Conservation (phyloP, 2,888 invertebrate species). For the Oeneis ivallda region DNA sequence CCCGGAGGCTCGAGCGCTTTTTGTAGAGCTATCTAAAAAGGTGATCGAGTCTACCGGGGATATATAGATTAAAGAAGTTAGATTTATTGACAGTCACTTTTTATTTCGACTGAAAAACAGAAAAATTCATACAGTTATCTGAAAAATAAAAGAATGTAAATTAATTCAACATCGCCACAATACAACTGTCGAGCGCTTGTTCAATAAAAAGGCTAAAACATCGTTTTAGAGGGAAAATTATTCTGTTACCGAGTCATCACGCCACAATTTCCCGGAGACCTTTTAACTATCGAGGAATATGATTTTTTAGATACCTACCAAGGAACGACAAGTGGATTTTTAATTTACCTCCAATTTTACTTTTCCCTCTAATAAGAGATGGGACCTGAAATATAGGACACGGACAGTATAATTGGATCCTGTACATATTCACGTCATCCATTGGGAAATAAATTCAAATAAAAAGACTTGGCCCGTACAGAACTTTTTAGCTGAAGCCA, state of each 20-base stretch:
- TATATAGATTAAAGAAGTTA: neutral
- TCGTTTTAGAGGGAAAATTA: conserved; percentile 20
- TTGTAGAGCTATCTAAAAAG: no score
- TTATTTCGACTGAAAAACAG: conserved; percentile 6
- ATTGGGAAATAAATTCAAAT: conserved; percentile 7
- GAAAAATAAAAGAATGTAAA: conserved; percentile 16
- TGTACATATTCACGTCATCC: conserved; percentile 5
- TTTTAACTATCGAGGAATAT: conserved; percentile 18
- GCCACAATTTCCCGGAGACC: conserved; percentile 9
- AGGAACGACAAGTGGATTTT: conserved; percentile 2
- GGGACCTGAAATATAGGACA: neutral
- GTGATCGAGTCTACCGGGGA: neutral
- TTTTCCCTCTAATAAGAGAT: neutral
- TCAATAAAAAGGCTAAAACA: conserved; percentile 23
- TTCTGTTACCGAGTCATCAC: conserved; percentile 11
- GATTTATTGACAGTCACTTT: conserved; percentile 10
- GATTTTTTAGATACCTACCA: conserved; percentile 1
- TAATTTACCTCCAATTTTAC: conserved; percentile 19
- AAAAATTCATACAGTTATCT: conserved; percentile 1
- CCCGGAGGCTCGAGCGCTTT: no score
- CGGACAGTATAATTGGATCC: conserved; percentile 1
- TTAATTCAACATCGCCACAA: conserved; percentile 22
- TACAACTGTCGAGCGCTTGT: conserved; percentile 11
- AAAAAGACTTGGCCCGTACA: conserved; percentile 7
- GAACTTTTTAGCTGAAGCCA: conserved; percentile 10